phyloP scores from a whole-genome alignment of 2,113 vertebrate species.

The Cyanistes caeruleus region DNA sequence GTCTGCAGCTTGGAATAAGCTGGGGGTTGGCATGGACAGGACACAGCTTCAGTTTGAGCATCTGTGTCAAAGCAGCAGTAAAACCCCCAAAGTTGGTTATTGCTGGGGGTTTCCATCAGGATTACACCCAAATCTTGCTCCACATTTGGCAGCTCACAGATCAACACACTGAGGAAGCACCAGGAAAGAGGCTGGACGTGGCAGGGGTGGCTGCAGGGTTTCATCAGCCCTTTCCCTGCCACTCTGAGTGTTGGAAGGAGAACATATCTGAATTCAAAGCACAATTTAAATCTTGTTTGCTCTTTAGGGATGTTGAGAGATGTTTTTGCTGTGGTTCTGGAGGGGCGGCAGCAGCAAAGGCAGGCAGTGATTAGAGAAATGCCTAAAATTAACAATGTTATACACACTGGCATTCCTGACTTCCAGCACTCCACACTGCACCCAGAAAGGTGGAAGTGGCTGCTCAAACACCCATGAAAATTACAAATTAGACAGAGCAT shows the following conservation, averaged over 20 bases:
- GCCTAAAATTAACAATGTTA: not conserved
- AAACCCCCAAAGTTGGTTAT: not conserved
- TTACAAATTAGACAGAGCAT: not conserved
- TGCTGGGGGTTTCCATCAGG: not conserved
- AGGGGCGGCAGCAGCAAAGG: not conserved
- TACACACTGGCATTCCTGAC: not conserved
- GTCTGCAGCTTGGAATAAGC: not conserved
- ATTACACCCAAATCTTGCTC: not conserved
- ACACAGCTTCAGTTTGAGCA: no score
- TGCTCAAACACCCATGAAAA: not conserved
- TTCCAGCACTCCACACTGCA: not conserved
- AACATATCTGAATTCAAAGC: not conserved
- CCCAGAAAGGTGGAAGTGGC: not conserved
- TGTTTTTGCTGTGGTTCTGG: not conserved
- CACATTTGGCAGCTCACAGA: not conserved
- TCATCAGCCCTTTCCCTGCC: not conserved
- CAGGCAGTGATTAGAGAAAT: not conserved
- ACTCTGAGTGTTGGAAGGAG: not conserved
- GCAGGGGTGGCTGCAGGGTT: not conserved
- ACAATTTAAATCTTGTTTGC: not conserved
- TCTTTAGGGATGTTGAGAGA: not conserved
- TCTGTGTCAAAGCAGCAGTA: not conserved
- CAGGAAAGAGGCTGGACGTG: not conserved
- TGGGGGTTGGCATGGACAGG: not conserved
- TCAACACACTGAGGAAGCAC: not conserved